Conservation (phyloP, 2,113 vertebrate genomes). For the Elephas maximus region DNA sequence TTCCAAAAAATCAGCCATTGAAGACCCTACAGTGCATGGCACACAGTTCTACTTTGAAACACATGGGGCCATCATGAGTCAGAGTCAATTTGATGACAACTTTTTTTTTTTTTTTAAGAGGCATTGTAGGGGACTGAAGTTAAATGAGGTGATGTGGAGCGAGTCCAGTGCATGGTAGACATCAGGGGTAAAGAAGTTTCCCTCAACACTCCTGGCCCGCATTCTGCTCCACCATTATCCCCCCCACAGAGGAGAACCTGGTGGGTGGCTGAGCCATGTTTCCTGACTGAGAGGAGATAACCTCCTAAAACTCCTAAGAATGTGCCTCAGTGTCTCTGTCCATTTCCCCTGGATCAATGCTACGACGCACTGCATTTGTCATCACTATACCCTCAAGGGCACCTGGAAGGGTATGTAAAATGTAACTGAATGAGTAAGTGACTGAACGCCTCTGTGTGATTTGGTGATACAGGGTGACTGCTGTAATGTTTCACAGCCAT, state of each 20-base stretch:
- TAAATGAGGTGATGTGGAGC: neutral
- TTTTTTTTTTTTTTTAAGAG: neutral
- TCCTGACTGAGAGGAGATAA: neutral
- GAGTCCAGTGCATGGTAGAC: neutral
- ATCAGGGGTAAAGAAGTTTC: neutral
- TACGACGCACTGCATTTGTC: neutral
- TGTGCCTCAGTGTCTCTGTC: neutral
- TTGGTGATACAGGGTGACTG: conserved; percentile 60
- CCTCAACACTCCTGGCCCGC: neutral
- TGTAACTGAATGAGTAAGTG: neutral
- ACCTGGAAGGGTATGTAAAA: neutral
- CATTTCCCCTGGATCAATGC: neutral
- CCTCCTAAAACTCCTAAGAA: neutral
- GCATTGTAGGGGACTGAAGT: neutral
- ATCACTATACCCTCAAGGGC: neutral
- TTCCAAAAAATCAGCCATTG: neutral
- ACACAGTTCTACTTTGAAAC: neutral
- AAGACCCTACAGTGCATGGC: neutral
- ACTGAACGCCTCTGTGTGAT: neutral
- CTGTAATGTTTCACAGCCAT: conserved; percentile 76
- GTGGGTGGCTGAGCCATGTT: neutral
- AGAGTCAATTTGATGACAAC: neutral
- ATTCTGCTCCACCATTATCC: neutral
- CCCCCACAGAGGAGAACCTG: neutral
- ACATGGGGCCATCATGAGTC: neutral